Base-by-base conservation (phyloP, 2,797 vertebrate genomes). In the Lagodon rhomboides region DNA sequence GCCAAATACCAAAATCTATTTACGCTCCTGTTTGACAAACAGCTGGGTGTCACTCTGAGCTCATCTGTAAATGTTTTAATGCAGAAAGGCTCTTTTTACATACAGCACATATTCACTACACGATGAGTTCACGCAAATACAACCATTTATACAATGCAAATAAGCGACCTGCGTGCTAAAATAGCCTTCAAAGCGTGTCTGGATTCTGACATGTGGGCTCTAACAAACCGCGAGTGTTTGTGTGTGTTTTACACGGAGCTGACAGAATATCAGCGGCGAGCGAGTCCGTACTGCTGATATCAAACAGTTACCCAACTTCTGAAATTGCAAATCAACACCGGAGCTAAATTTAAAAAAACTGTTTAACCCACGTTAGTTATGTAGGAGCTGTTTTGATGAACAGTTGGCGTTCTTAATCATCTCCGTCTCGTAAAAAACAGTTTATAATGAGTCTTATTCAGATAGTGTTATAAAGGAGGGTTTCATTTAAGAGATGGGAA, bases 161-260 rank as follows among this genome's bases (percentile, higher is more conserved):
- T 25, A 65, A 38, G 49, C 43, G 56, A 55, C n/a, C 7, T 12
- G 1, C 4, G 9, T 18, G 49, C 78, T 18, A n/a, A 85, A 85
- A 46, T 27, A 54, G 27, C 17, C 65, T 67, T 50, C 2, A 51
- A 69, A 38, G 9, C 9, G 47, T 17, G 47, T 60, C 50, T 61
- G 73, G 30, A 83, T 89, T 90, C 59, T 64, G 70, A 73, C 85
- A 60, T 20, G 68, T 0, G 25, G 79, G 50, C 43, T 20, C 70
- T 51, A 82, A 80, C 58, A 68, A 58, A 64, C 12, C 7, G 20
- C 49, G 54, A 12, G 6, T 20, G 38, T 54, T 23, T 18, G 75
- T 70, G 68, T 70, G 22, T 59, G 78, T 44, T 74, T 83, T 25
- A 65, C 84, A 68, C 0, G 12, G 30, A 73, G 64, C 22, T 59